phyloP scores from a whole-genome alignment of 2,888 invertebrate species.

The Tanaodytes sp. region DNA sequence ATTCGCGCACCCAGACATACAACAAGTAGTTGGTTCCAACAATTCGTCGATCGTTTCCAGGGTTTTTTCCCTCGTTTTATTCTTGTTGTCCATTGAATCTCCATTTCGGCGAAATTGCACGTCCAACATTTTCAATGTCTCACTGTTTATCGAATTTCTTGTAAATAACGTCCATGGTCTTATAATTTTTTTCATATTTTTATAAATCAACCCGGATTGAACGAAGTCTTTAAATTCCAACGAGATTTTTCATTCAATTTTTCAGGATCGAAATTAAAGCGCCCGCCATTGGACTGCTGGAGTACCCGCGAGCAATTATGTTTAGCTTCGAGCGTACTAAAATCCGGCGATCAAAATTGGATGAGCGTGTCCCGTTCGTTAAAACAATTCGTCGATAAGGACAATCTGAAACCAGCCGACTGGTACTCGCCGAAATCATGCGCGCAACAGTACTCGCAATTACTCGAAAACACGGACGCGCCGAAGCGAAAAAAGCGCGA shows the following conservation, averaged over 20 bases:
- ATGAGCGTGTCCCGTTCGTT: slow-evolving; percentile 88
- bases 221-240: too few relatives aligned
- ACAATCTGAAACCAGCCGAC: slow-evolving; percentile 79
- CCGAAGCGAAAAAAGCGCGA: slow-evolving; percentile 88
- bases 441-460: slow-evolving; percentile 88
- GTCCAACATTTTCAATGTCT: too few relatives aligned
- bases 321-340: slow-evolving; percentile 87
- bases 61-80: too few relatives aligned
- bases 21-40: slow-evolving; percentile 86
- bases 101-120: too few relatives aligned
- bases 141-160: too few relatives aligned
- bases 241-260: too few relatives aligned
- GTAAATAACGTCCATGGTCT: too few relatives aligned
- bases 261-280: slow-evolving; percentile 75
- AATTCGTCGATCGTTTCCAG: slow-evolving; percentile 73
- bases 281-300: slow-evolving; percentile 88
- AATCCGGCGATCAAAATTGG: slow-evolving; percentile 94
- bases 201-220: too few relatives aligned
- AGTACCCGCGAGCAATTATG: slow-evolving; percentile 87
- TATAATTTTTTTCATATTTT: too few relatives aligned
- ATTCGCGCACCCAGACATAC: slow-evolving; percentile 92
- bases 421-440: slow-evolving; percentile 95
- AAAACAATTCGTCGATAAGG: slow-evolving; percentile 84
- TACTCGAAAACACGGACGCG: slow-evolving; percentile 87
- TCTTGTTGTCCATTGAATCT: too few relatives aligned